A percentile compares a stretch with the other conserved stretches of the same genome.
Conservation (phyloP, 2,113 vertebrate species). For the Pseudolaguvia tuberculata region DNA sequence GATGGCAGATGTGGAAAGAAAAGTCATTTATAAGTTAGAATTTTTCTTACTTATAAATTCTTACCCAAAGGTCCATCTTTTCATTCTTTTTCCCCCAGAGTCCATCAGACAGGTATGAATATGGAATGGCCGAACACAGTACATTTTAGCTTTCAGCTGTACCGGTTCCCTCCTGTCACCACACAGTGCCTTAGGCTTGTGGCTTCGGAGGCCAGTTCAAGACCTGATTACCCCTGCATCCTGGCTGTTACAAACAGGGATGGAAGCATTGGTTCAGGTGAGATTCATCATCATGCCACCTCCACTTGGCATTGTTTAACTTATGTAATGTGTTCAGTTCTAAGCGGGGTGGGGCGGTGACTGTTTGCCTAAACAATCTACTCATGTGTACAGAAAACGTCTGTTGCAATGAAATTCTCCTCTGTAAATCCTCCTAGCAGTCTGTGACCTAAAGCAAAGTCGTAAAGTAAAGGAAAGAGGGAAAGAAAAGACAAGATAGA, state of each 20-base stretch:
- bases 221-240: constrained; percentile 56
- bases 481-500: too few species aligned
- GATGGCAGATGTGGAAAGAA: too few species aligned
- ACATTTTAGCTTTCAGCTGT: constrained; percentile 94
- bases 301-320: not conserved
- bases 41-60: not conserved
- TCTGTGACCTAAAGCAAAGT: too few species aligned
- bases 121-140: constrained; percentile 70
- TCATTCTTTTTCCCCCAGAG: constrained; percentile 59
- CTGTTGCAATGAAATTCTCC: too few species aligned
- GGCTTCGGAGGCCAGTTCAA: constrained; percentile 35
- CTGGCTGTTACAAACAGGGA: constrained; percentile 69
- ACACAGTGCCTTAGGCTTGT: constrained; percentile 78
- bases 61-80: not conserved
- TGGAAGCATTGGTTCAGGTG: constrained; percentile 65
- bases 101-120: constrained; percentile 43
- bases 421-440: too few species aligned
- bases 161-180: constrained; percentile 79
- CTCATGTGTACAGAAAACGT: not conserved
- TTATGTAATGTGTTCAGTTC: not conserved
- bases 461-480: too few species aligned
- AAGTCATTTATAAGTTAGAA: too few species aligned
- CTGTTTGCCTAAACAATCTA: not conserved
- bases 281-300: constrained; percentile 41
- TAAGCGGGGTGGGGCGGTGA: not conserved